Percentiles rank a stretch among this genome's conserved stretches.
These are phyloP conservation scores for Indicator maculatus DNA, from an alignment of 2,113 vertebrate species.

Conservation along the genomic window DNA sequence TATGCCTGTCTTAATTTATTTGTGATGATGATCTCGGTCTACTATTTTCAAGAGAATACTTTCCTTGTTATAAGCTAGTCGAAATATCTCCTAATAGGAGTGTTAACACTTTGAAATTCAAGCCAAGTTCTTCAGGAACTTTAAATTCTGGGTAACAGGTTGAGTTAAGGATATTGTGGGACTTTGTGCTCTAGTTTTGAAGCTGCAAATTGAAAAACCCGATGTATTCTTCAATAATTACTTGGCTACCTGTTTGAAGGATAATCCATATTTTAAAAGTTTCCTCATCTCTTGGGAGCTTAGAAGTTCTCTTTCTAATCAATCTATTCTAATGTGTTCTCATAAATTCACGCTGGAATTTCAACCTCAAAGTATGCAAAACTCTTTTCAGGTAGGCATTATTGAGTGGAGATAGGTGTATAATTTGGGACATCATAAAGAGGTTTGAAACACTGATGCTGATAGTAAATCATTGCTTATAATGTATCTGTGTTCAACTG, in stretches of 20 bases:
- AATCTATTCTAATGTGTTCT: conserved; percentile 2
- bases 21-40: not conserved
- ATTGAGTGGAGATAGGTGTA: not conserved
- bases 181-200: not conserved
- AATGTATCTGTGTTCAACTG: not conserved
- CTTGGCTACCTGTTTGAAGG: conserved; percentile 20
- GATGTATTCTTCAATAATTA: conserved; percentile 27
- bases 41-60: not conserved
- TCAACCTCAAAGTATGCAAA: not conserved
- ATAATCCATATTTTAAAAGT: conserved; percentile 48
- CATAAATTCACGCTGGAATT: conserved; percentile 31
- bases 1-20: not conserved
- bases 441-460: not conserved
- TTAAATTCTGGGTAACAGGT: not conserved
- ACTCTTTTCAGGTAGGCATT: not conserved
- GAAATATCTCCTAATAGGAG: not conserved
- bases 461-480: conserved; percentile 8
- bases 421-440: not conserved
- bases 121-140: not conserved
- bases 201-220: not conserved
- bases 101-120: not conserved
- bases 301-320: conserved; percentile 12
- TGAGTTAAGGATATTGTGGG: not conserved
- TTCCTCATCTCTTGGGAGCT: conserved; percentile 6
- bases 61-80: not conserved